Base-by-base conservation (phyloP, 2,797 vertebrate species). In the Malacoraja senta region DNA sequence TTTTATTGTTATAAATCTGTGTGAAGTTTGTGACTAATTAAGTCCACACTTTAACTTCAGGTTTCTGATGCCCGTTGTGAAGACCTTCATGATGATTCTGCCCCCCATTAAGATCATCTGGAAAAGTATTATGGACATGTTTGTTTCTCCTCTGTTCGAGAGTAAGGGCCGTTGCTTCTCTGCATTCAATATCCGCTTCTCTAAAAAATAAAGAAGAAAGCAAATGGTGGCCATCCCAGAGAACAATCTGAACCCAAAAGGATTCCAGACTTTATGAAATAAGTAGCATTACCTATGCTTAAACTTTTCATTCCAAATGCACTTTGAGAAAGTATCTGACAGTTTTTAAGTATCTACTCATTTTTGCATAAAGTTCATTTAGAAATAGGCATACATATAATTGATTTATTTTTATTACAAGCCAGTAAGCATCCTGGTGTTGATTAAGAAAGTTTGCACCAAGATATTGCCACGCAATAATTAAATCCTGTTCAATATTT, bases 41-140 rank as follows among this genome's bases (percentile, higher is more conserved):
- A 92, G 35, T 92, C 71, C 13, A 29, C 58, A 13, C 91, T 94
- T 76, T 95, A n/a, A 93, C 93, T 94, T 3, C 95, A 99, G 98
- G 99, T 90, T 99, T 95, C 95, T 98, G 96, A 96, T 98, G 96
- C 99, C 99, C 24, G 95, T 97, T 90, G 96, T 98, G 94, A 98
- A 96, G 94, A 97, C 97, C 94, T 96, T 96, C 94, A 94, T 99
- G 93, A 97, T 98, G 97, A 95, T 97, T 4, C 88, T 98, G 78
- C 98, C 98, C 1, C 97, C 98, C 0, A 83, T 97, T 93, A 96
- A 97, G 94, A 95, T 96, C 53, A 94, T 99, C 93, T 99, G 99
- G 98, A 97, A 95, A 94, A 98, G 96, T 81, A 93, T 98, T 95
- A 97, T 95, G 8, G 97, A 98, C 94, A 95, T 95, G 94, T 96